Conservation (phyloP, 2,797 vertebrate genomes). For the Scolopax bukidnonensis region DNA sequence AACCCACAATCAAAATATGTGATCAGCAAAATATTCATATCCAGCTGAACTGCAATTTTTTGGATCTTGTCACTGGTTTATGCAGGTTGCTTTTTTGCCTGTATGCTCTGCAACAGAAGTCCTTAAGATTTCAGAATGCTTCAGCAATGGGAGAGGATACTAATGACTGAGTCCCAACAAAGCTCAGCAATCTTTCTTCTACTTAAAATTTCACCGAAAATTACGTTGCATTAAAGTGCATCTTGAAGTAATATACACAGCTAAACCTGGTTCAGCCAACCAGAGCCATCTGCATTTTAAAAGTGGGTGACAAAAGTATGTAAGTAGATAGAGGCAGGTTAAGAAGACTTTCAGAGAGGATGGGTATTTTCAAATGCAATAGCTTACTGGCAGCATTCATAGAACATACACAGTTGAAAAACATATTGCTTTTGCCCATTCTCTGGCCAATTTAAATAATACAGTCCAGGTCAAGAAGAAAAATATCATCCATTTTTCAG, state of each 20-base stretch:
- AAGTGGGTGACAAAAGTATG: neutral
- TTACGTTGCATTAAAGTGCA: neutral
- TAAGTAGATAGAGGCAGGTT: neutral
- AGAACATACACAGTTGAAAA: neutral
- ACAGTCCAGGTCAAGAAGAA: neutral
- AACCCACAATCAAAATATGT: neutral
- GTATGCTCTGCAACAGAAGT: neutral
- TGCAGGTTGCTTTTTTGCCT: neutral
- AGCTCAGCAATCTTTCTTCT: neutral
- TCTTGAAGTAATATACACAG: neutral
- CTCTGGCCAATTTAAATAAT: neutral
- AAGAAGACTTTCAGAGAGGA: neutral
- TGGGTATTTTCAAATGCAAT: neutral
- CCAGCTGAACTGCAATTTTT: neutral
- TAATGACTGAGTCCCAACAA: neutral
- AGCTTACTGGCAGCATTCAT: neutral
- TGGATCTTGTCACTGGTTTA: neutral
- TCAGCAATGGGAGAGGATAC: neutral
- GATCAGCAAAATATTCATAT: neutral
- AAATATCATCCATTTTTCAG: neutral
- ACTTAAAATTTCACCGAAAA: neutral
- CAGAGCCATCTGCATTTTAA: neutral
- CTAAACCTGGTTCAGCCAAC: neutral
- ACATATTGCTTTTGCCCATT: neutral
- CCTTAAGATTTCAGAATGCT: neutral